These are phyloP conservation scores for Aythya fuligula DNA, from an alignment of 2,797 vertebrate genomes.

Conservation along the genomic window DNA sequence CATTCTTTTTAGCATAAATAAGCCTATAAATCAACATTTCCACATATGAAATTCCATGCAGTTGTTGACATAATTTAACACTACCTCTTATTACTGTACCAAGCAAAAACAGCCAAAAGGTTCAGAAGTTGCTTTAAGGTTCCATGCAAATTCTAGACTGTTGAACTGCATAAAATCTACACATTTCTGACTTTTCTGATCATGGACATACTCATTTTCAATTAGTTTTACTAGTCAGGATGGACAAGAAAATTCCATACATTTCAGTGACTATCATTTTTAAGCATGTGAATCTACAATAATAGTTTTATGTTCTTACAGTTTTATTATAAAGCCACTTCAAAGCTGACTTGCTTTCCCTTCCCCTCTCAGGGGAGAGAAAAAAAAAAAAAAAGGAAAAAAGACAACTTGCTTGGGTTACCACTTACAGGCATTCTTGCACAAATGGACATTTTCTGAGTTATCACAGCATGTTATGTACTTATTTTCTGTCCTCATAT, in stretches of 20 bases:
- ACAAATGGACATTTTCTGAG: background rate
- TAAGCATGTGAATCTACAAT: background rate
- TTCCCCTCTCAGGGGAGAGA: background rate
- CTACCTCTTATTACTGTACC: background rate
- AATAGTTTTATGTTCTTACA: background rate
- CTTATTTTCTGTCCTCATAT: slow-evolving; percentile 4
- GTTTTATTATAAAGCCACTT: background rate
- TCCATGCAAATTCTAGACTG: background rate
- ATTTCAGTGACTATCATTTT: background rate
- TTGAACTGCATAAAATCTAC: background rate
- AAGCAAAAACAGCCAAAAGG: background rate
- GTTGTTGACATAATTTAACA: background rate
- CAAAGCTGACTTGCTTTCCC: background rate
- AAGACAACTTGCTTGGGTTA: background rate
- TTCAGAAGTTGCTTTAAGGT: background rate
- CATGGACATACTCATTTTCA: background rate
- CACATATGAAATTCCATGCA: background rate
- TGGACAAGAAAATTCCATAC: background rate
- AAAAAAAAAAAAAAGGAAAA: background rate
- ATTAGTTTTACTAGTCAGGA: background rate
- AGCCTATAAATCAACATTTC: background rate
- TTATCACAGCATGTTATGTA: background rate
- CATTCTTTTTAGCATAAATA: background rate
- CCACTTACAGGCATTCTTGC: background rate
- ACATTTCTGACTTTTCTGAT: background rate